Percentiles rank a stretch among this genome's conserved stretches.
Evolutionary conservation across 2,888 invertebrate species (phyloP).

Genomic region (Drosophila quinaria): DNA sequence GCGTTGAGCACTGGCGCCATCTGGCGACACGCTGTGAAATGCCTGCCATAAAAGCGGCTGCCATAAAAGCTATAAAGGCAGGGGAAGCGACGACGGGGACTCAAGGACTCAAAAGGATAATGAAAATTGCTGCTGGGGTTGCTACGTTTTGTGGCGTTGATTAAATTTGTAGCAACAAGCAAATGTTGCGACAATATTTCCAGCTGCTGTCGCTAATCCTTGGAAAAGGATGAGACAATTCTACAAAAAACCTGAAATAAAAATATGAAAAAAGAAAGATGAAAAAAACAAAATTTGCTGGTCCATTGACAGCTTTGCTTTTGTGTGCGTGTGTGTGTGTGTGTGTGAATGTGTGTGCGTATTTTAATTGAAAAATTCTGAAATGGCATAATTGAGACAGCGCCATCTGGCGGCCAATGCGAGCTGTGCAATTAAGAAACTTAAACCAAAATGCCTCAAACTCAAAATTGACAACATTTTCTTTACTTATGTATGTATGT

Average conservation of each 20-base stretch:
- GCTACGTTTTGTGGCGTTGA: constrained; percentile 22
- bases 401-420: constrained; percentile 54
- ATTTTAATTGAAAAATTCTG: constrained; percentile 77
- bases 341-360: constrained; percentile 7
- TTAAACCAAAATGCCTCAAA: constrained; percentile 16
- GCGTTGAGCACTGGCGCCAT: constrained; percentile 40
- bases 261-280: constrained; percentile 1
- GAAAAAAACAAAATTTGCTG: constrained; percentile 19
- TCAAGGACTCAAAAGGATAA: constrained; percentile 13
- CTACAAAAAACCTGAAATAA: background rate
- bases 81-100: background rate
- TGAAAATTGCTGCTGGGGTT: constrained; percentile 9
- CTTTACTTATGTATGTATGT: constrained; percentile 16
- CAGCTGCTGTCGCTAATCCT: constrained; percentile 54
- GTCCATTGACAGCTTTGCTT: constrained; percentile 33
- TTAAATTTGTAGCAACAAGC: constrained; percentile 33
- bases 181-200: constrained; percentile 35
- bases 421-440: constrained; percentile 66
- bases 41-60: constrained; percentile 49
- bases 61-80: constrained; percentile 35
- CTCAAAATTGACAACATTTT: constrained; percentile 22
- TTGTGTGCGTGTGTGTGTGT: constrained; percentile 6
- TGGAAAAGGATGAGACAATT: constrained; percentile 11
- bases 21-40: constrained; percentile 25
- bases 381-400: constrained; percentile 74